Conservation (phyloP, 37 sponge, comb jelly and placozoan genomes). For the Geodia barretti region DNA sequence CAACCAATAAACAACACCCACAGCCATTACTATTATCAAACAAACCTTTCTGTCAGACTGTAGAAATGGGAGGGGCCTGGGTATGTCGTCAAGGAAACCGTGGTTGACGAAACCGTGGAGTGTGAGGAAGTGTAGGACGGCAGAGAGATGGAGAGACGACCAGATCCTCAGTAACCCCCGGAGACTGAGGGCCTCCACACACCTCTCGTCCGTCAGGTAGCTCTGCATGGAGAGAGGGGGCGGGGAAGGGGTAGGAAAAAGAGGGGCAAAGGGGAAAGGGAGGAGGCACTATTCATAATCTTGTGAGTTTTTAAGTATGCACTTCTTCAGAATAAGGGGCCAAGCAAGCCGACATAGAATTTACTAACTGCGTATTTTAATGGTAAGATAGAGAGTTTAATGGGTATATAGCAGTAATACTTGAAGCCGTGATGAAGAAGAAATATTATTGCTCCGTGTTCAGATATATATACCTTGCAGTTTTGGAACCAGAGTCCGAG, state of each 20-base stretch:
- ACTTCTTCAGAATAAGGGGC: no score
- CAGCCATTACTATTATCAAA: not conserved
- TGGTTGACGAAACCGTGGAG: slow-evolving; percentile 74
- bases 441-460: no score
- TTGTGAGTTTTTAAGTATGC: no score
- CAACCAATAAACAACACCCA: not conserved
- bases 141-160: slow-evolving; percentile 46
- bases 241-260: not conserved
- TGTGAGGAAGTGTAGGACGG: slow-evolving; percentile 72
- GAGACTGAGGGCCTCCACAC: slow-evolving; percentile 32
- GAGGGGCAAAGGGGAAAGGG: not conserved
- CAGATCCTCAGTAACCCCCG: slow-evolving; percentile 67
- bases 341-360: no score
- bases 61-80: slow-evolving; percentile 53
- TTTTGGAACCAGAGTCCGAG: slow-evolving; percentile 85
- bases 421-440: no score
- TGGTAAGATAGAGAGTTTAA: no score
- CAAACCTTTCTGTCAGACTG: not conserved
- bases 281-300: not conserved
- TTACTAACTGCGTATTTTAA: no score
- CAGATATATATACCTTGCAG: slow-evolving; percentile 66
- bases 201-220: slow-evolving; percentile 55
- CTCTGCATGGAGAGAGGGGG: slow-evolving; percentile 22
- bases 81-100: slow-evolving; percentile 47
- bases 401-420: no score